A percentile compares a stretch with the other conserved stretches of the same genome.
phyloP scores from a whole-genome alignment of 2,797 vertebrate genomes.

The Falco biarmicus region DNA sequence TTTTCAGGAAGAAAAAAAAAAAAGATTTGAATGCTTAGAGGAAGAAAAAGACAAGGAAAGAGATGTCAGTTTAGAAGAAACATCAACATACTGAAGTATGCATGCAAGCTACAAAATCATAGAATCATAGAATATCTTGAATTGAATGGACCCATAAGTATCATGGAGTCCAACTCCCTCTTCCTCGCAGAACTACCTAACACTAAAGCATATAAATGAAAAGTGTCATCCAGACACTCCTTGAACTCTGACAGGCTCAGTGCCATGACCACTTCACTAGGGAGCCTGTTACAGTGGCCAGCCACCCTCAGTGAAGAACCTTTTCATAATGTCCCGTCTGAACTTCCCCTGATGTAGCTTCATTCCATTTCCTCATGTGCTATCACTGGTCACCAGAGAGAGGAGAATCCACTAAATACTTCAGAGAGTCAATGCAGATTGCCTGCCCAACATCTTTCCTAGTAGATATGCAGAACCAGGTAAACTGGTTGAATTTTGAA shows the following conservation, averaged over 20 bases:
- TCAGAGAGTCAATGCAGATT: not conserved
- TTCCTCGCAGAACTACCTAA: not conserved
- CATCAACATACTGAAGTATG: not conserved
- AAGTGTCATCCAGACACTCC: fast-evolving
- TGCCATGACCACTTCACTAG: not conserved
- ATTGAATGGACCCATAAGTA: not conserved
- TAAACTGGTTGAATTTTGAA: not conserved
- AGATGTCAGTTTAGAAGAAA: not conserved
- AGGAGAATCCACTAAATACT: not conserved
- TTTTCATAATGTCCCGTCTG: not conserved
- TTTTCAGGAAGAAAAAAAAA: not conserved
- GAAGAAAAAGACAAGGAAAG: not conserved
- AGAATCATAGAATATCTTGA: not conserved
- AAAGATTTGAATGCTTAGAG: not conserved
- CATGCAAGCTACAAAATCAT: not conserved
- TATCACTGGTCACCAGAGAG: not conserved
- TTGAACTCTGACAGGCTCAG: not conserved
- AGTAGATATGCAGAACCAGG: not conserved
- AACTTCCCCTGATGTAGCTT: not conserved
- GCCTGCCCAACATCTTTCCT: not conserved
- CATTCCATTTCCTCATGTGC: fast-evolving
- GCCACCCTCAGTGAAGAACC: not conserved
- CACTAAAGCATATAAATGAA: not conserved
- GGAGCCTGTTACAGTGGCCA: not conserved
- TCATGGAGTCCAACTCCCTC: not conserved